Evolutionary conservation across 1,140 invertebrate genomes (phyloP).

Genomic region (Lepidurus apus): DNA sequence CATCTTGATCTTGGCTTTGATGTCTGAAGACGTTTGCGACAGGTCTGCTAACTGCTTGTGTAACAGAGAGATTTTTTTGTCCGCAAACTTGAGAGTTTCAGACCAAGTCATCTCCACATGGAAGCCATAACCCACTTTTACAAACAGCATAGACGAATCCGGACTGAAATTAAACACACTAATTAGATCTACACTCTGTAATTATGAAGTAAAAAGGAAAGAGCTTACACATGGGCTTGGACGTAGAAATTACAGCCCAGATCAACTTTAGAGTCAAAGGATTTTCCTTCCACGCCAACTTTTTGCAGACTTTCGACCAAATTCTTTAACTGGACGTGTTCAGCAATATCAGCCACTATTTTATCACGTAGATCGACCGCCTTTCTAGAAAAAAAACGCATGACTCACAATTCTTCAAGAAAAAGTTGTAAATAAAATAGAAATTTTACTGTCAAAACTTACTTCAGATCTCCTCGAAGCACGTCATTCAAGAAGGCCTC

Average conservation of each 20-base stretch:
- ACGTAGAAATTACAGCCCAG: constrained; percentile 69
- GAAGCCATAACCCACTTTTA: constrained; percentile 69
- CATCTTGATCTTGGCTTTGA: constrained; percentile 73
- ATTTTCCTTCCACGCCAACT: constrained; percentile 48
- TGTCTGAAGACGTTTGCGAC: constrained; percentile 58
- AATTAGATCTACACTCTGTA: not conserved
- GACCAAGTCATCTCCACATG: constrained; percentile 65
- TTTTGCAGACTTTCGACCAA: constrained; percentile 53
- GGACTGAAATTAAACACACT: constrained; percentile 41
- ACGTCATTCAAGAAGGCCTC: not conserved
- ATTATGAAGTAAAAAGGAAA: not conserved
- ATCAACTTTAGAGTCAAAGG: constrained; percentile 72
- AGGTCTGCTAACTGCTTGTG: constrained; percentile 57
- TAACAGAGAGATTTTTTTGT: constrained; percentile 60
- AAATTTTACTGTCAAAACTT: not conserved
- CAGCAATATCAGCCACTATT: constrained; percentile 54
- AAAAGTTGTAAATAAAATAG: too few relatives aligned
- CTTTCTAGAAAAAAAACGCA: not conserved
- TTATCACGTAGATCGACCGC: not conserved
- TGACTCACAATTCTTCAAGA: not conserved
- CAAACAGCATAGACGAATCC: constrained; percentile 60
- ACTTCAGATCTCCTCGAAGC: constrained; percentile 4
- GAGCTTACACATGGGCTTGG: constrained; percentile 55
- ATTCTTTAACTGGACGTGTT: constrained; percentile 65
- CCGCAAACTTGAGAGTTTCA: constrained; percentile 64